phyloP scores from a whole-genome alignment of 1,140 invertebrate species.

The Chymomyza costata region DNA sequence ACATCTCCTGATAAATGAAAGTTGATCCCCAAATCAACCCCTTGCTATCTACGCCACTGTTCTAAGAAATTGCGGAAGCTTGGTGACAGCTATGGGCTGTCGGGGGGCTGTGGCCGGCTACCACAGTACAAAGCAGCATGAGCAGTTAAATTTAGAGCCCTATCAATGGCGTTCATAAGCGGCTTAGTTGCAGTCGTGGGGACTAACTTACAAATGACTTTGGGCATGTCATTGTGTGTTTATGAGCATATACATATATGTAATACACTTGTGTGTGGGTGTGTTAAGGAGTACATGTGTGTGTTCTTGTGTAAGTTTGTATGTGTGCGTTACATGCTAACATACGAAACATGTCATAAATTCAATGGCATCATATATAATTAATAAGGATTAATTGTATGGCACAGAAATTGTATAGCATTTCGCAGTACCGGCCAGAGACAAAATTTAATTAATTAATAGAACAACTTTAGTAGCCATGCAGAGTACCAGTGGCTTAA shows the following conservation, averaged over 20 bases:
- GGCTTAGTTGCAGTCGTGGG: slow-evolving; percentile 4
- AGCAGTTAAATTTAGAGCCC: too few relatives aligned
- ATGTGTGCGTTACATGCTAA: slow-evolving; percentile 47
- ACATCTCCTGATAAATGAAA: too few relatives aligned
- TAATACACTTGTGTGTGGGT: slow-evolving; percentile 4
- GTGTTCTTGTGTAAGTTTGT: slow-evolving; percentile 12
- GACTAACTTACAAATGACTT: slow-evolving; percentile 47
- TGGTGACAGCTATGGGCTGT: too few relatives aligned
- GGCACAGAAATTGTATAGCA: slow-evolving; percentile 57
- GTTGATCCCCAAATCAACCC: too few relatives aligned
- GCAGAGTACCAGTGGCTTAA: slow-evolving; percentile 12
- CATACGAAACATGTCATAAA: slow-evolving; percentile 67
- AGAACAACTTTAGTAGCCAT: slow-evolving; percentile 56
- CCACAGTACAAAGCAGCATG: too few relatives aligned
- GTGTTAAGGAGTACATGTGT: too few relatives aligned
- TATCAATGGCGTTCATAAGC: too few relatives aligned
- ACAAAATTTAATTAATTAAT: slow-evolving; percentile 71
- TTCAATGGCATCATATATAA: slow-evolving; percentile 63
- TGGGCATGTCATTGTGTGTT: slow-evolving; percentile 16
- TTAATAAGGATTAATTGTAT: slow-evolving; percentile 71
- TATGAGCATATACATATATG: slow-evolving; percentile 16
- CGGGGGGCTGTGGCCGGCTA: too few relatives aligned
- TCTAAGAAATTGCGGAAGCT: too few relatives aligned
- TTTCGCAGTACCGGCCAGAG: slow-evolving; percentile 28
- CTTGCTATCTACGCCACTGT: too few relatives aligned